Conservation (phyloP, 92 coral and sea anemone genomes). For the Plumapathes pennacea region DNA sequence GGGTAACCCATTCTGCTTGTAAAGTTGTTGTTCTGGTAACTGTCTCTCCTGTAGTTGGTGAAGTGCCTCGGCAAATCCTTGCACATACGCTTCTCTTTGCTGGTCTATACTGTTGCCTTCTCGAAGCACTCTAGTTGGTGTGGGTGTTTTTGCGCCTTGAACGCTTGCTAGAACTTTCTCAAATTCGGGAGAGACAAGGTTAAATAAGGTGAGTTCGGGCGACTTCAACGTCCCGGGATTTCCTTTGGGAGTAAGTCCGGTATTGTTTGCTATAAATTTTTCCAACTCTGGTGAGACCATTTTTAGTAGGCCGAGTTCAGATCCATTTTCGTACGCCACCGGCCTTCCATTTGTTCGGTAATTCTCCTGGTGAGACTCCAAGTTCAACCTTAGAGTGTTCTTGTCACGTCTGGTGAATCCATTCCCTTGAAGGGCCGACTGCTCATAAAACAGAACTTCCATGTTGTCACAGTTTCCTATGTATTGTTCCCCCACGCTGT, state of each 20-base stretch:
- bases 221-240: constrained; percentile 68
- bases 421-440: constrained; percentile 35
- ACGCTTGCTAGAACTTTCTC: constrained; percentile 87
- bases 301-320: constrained; percentile 76
- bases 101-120: constrained; percentile 70
- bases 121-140: constrained; percentile 43
- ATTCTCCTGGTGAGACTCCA: constrained; percentile 66
- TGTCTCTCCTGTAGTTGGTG: constrained; percentile 84
- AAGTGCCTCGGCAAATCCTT: constrained; percentile 93
- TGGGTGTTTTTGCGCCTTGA: constrained; percentile 75
- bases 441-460: constrained; percentile 85
- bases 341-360: constrained; percentile 48
- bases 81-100: constrained; percentile 90
- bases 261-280: constrained; percentile 80
- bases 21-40: constrained; percentile 33
- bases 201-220: constrained; percentile 86
- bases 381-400: constrained; percentile 63
- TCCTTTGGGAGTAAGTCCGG: constrained; percentile 74
- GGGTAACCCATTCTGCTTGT: constrained; percentile 29
- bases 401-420: constrained; percentile 64
- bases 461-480: constrained; percentile 58
- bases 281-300: constrained; percentile 96
- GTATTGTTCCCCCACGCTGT: constrained; percentile 76
- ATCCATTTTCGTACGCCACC: constrained; percentile 62
- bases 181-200: constrained; percentile 92